These are phyloP conservation scores for Donacobius atricapilla DNA, from an alignment of 2,113 vertebrate species.

Conservation along the genomic window DNA sequence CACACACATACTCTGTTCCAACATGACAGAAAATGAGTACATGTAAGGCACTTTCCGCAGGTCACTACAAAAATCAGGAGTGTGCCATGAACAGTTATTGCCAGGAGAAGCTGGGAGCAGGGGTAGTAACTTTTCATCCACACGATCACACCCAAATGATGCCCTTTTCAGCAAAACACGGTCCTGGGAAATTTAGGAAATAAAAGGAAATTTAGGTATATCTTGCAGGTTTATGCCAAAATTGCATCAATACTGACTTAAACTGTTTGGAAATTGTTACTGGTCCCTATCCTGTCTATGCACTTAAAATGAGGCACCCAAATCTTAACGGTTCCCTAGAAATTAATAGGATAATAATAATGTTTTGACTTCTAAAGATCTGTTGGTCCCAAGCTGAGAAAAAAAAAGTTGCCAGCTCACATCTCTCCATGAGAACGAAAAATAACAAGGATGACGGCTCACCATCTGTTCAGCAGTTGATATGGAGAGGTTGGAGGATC, in stretches of 20 bases:
- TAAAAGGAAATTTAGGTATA: neutral
- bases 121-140: neutral
- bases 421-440: neutral
- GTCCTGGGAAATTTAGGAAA: neutral
- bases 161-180: neutral
- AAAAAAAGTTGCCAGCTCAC: neutral
- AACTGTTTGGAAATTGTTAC: neutral
- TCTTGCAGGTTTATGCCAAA: neutral
- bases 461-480: conserved; percentile 14
- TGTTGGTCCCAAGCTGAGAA: conserved; percentile 36
- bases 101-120: neutral
- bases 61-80: neutral
- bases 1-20: neutral
- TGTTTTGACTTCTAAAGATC: conserved; percentile 30
- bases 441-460: neutral
- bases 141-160: fast-evolving
- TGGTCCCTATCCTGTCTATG: neutral
- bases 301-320: neutral
- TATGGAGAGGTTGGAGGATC: neutral
- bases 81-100: neutral
- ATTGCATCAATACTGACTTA: neutral
- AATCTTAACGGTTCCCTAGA: neutral
- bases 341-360: neutral
- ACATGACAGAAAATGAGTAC: neutral
- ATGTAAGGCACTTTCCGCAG: neutral